Base-by-base conservation (phyloP, 1,140 invertebrate species). In the Drosophila equinoxialis region DNA sequence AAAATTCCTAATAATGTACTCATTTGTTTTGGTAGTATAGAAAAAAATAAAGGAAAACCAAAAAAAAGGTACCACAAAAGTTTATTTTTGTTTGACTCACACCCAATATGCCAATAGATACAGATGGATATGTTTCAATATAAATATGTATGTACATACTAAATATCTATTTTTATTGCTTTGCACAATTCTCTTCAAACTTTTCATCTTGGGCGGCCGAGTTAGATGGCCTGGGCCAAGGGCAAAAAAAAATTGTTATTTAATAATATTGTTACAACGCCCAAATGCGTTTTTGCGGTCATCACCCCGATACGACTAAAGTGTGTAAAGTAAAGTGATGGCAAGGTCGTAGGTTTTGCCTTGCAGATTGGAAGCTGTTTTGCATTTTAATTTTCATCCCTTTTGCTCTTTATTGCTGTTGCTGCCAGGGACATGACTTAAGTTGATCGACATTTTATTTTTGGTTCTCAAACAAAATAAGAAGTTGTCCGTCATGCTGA, bases 381-480 rank as follows among this genome's bases (percentile, higher is more conserved):
- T 68, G 74, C 71, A 85, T 86, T 65, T 76, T 86, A 85, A 85
- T 86, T 85, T 62, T 14, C 33, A 13, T 17, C 7, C 45, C 2
- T 51, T 51, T 11, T 51, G 45, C 20, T 51, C 7, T 1, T 26
- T 3, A 37, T 26, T 20, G 11, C 20, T 63, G 58, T 64, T 65
- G 45, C 30, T 23, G 23, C 55, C 45, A 8, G 17, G 81, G 74
- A 65, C 68, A 65, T 79, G 65, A 65, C 78, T 71, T 76, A 62
- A 72, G 74, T 87, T 76, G 68, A 87, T 87, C 83, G 82, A 85
- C 82, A 60, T 65, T 68, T 75, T 60, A 42, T 51, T 39, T 66
- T 58, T 14, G 58, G 14, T 8, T 33, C 17, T 0, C 5, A 23
- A 68, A 17, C 23, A 48, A 48, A 39, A 48, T 4, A 69, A 75